A percentile compares a stretch with the other conserved stretches of the same genome.
Evolutionary conservation across 37 sponge, comb jelly and placozoan genomes (phyloP).

Genomic region (Halisarca cf. caerulea): DNA sequence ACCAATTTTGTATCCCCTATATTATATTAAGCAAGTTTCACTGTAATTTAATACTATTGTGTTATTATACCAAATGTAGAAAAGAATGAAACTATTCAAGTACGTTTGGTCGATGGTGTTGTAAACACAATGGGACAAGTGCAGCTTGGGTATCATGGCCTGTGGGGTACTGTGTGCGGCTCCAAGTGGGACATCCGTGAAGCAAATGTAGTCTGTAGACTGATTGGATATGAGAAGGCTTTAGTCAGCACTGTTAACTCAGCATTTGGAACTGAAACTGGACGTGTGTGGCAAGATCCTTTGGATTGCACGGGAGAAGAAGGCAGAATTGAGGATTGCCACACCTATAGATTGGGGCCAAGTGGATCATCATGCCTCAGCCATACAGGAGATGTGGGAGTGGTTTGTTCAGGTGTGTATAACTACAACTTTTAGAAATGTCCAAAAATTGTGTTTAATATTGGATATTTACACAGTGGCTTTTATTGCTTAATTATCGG

Average conservation of each 20-base stretch:
- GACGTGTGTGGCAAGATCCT: background rate
- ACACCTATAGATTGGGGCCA: too few relatives aligned
- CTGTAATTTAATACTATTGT: too few relatives aligned
- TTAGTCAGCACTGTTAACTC: background rate
- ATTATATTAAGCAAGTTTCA: too few relatives aligned
- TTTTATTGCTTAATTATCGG: too few relatives aligned
- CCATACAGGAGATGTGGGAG: background rate
- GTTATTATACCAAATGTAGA: too few relatives aligned
- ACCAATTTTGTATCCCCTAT: too few relatives aligned
- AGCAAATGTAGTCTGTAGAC: conserved; percentile 46
- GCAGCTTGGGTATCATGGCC: conserved; percentile 8
- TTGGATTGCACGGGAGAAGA: background rate
- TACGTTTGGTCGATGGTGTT: conserved; percentile 28
- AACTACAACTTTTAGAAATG: too few relatives aligned
- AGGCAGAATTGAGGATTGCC: background rate
- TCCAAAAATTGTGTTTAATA: too few relatives aligned
- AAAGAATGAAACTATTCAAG: background rate
- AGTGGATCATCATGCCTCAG: background rate
- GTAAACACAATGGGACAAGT: conserved; percentile 22
- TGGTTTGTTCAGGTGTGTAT: background rate
- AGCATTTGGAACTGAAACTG: background rate
- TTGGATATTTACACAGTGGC: too few relatives aligned
- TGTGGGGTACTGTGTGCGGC: conserved; percentile 43
- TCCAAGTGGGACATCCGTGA: conserved; percentile 22
- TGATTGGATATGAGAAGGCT: conserved; percentile 35